phyloP scores from a whole-genome alignment of 92 coral and sea anemone species.

The Isaurus tuberculatus region DNA sequence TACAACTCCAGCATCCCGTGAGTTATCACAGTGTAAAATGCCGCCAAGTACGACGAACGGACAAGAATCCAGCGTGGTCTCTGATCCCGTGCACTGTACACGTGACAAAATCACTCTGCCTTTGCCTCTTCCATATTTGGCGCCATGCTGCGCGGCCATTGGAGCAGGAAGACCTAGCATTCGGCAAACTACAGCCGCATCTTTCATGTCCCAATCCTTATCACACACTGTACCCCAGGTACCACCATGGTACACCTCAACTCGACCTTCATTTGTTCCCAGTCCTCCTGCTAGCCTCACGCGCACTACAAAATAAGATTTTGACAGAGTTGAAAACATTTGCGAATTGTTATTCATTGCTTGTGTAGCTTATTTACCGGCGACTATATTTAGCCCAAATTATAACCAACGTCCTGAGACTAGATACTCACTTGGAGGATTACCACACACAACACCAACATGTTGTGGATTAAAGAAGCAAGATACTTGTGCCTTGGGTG shows the following conservation, averaged over 20 bases:
- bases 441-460: constrained; percentile 29
- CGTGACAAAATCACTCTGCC: constrained; percentile 21
- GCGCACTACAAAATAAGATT: neutral
- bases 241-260: constrained; percentile 29
- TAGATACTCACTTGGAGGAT: constrained; percentile 7
- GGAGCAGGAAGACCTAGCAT: constrained; percentile 29
- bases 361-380: neutral
- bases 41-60: constrained; percentile 5
- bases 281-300: constrained; percentile 24
- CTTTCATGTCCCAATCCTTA: constrained; percentile 32
- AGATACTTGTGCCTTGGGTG: neutral
- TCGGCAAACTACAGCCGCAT: constrained; percentile 46
- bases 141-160: constrained; percentile 8
- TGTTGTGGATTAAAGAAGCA: constrained; percentile 26
- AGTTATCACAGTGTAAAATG: constrained; percentile 4
- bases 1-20: constrained; percentile 26
- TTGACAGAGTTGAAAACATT: too few relatives aligned
- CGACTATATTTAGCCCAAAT: neutral
- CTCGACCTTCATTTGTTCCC: constrained; percentile 38
- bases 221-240: constrained; percentile 38
- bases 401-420: neutral
- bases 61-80: constrained; percentile 37
- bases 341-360: too few relatives aligned
- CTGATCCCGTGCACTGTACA: constrained; percentile 42
- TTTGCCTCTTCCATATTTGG: constrained; percentile 40